Percentiles rank a stretch among this genome's conserved stretches.
Conservation (phyloP, 1,140 invertebrate species). For the Hycleus cichorii region DNA sequence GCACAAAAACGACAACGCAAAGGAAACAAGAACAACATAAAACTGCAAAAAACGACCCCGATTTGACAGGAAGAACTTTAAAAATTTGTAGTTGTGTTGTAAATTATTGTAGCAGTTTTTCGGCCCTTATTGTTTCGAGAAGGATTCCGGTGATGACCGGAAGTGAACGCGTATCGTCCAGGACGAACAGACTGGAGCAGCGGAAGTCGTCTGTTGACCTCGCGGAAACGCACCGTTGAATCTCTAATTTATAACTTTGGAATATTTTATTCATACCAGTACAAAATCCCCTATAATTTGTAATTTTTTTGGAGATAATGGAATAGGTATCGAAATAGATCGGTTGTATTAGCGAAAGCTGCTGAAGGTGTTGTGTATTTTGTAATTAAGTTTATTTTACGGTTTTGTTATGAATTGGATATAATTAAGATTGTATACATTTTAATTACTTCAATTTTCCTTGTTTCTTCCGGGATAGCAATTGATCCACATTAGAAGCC, state of each 20-base stretch:
- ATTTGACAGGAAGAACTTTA: no score
- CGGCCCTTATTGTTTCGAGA: background rate
- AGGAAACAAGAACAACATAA: no score
- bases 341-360: no score
- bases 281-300: no score
- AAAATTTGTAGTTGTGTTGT: no score
- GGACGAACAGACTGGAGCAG: slow-evolving; percentile 21
- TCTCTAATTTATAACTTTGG: slow-evolving; percentile 21
- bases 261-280: slow-evolving; percentile 1
- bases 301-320: no score
- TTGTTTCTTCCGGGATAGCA: slow-evolving; percentile 11
- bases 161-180: slow-evolving; percentile 24
- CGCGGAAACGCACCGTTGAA: slow-evolving; percentile 28
- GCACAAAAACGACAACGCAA: no score
- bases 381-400: background rate
- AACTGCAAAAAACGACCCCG: no score
- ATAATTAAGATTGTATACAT: slow-evolving; percentile 3
- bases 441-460: slow-evolving; percentile 4
- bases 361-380: no score
- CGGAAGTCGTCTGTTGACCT: slow-evolving; percentile 33
- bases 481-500: slow-evolving; percentile 12
- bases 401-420: slow-evolving; percentile 10
- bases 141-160: slow-evolving; percentile 23
- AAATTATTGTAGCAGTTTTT: no score
- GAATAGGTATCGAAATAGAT: no score